A percentile compares a stretch with the other conserved stretches of the same genome.
phyloP scores from a whole-genome alignment of 2,888 invertebrate genomes.

The Hypolimnas misippus region DNA sequence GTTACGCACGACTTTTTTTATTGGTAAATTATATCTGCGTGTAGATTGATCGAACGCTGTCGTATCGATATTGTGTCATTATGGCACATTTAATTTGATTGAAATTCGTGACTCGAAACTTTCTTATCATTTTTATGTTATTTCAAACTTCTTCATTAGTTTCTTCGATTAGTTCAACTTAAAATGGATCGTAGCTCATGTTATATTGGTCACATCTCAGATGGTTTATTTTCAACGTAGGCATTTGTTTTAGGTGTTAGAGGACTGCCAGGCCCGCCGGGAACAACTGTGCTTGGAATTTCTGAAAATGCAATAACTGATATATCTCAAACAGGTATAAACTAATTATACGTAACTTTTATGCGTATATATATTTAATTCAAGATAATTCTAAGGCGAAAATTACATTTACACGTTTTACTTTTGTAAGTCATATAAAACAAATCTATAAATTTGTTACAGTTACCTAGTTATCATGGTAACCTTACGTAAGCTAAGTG shows the following conservation, averaged over 20 bases:
- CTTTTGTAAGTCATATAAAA: too few relatives aligned
- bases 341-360: too few relatives aligned
- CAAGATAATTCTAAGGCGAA: too few relatives aligned
- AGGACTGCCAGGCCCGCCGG: constrained; percentile 71
- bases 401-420: too few relatives aligned
- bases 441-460: too few relatives aligned
- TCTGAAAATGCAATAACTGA: constrained; percentile 66
- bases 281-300: constrained; percentile 51
- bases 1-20: constrained; percentile 47
- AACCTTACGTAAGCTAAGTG: too few relatives aligned
- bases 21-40: not conserved
- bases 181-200: not conserved
- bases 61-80: constrained; percentile 7
- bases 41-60: not conserved
- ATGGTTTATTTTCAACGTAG: constrained; percentile 5
- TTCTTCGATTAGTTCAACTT: not conserved
- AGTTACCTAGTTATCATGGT: too few relatives aligned
- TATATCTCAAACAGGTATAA: constrained; percentile 43
- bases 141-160: not conserved
- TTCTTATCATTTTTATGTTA: not conserved
- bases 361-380: too few relatives aligned
- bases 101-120: constrained; percentile 3
- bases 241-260: constrained; percentile 56
- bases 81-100: constrained; percentile 19
- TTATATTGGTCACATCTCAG: not conserved